phyloP scores from a whole-genome alignment of 2,888 invertebrate species.

The Pteria penguin region DNA sequence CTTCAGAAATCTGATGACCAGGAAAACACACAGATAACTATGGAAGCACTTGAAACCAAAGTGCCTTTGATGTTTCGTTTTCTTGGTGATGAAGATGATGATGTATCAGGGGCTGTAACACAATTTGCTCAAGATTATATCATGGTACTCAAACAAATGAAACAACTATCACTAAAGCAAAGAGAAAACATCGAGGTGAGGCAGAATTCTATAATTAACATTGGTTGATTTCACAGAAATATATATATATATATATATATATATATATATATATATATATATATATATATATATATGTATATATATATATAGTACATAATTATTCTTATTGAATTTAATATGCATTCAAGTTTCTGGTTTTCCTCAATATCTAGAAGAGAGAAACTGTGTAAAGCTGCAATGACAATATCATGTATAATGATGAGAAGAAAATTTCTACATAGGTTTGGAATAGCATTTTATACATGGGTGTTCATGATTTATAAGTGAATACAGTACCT shows the following conservation, averaged over 20 bases:
- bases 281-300: background rate
- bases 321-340: too few relatives aligned
- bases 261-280: background rate
- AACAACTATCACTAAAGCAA: constrained; percentile 76
- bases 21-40: constrained; percentile 64
- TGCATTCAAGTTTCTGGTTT: too few relatives aligned
- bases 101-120: constrained; percentile 81
- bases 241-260: background rate
- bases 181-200: constrained; percentile 77
- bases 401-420: too few relatives aligned
- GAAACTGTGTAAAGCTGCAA: too few relatives aligned
- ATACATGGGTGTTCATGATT: too few relatives aligned
- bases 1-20: constrained; percentile 70
- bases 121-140: constrained; percentile 82
- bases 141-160: constrained; percentile 79
- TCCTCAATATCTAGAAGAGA: too few relatives aligned
- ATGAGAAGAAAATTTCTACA: too few relatives aligned
- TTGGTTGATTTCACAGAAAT: too few relatives aligned
- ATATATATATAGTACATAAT: too few relatives aligned
- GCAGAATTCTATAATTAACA: too few relatives aligned
- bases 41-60: constrained; percentile 80
- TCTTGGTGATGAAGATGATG: constrained; percentile 82
- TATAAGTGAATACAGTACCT: too few relatives aligned
- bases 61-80: constrained; percentile 81
- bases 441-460: too few relatives aligned